Evolutionary conservation across 2,113 vertebrate genomes (phyloP).

Genomic region (Ceratotherium simum): DNA sequence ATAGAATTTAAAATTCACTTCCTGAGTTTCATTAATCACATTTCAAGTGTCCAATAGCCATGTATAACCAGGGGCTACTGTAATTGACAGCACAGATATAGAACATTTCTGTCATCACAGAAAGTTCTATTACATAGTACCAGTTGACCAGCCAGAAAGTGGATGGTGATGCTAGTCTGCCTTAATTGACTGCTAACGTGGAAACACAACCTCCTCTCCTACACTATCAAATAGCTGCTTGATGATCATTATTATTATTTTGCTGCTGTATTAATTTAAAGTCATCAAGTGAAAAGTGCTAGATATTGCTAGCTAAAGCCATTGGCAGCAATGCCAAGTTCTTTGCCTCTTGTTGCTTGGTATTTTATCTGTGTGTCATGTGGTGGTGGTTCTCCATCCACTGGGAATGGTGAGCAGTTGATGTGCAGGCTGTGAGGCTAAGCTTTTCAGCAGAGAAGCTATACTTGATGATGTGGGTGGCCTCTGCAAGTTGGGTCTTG

Average conservation of each 20-base stretch:
- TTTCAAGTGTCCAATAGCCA: slow-evolving; percentile 12
- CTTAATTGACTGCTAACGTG: neutral
- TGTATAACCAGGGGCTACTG: neutral
- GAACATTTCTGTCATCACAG: slow-evolving; percentile 19
- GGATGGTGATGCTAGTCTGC: neutral
- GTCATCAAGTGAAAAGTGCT: slow-evolving; percentile 47
- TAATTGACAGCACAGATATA: neutral
- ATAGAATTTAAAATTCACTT: slow-evolving; percentile 40
- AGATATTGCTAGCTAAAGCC: slow-evolving; percentile 19
- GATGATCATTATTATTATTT: slow-evolving; percentile 35
- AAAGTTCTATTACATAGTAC: neutral
- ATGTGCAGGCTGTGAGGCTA: neutral
- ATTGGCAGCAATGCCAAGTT: neutral
- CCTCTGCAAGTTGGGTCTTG: neutral
- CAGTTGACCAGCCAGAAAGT: neutral
- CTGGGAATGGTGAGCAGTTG: neutral
- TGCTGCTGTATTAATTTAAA: slow-evolving; percentile 60
- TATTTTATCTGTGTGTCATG: neutral
- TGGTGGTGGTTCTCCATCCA: neutral
- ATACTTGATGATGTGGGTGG: neutral
- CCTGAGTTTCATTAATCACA: slow-evolving; percentile 52
- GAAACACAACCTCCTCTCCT: neutral
- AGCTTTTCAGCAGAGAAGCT: slow-evolving; percentile 3
- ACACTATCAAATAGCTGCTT: neutral
- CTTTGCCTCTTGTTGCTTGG: neutral